Evolutionary conservation across 2,113 vertebrate species (phyloP).

Genomic region (Calonectris borealis): DNA sequence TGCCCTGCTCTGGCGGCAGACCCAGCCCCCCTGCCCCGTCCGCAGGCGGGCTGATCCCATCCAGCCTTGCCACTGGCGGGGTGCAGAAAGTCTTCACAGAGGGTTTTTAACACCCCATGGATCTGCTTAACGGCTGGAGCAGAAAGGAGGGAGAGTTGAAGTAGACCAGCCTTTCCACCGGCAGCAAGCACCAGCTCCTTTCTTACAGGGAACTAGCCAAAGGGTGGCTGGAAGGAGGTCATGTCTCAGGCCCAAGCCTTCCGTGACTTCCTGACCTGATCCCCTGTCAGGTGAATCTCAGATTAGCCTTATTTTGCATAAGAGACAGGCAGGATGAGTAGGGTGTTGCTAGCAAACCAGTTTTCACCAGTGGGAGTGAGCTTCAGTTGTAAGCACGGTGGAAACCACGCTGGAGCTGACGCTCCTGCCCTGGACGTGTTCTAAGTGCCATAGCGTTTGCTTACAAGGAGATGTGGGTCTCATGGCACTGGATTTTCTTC

Average conservation of each 20-base stretch:
- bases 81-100: background rate
- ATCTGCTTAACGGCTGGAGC: background rate
- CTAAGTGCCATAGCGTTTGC: background rate
- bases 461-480: background rate
- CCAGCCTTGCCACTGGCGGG: background rate
- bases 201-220: background rate
- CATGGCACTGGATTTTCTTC: background rate
- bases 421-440: background rate
- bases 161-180: background rate
- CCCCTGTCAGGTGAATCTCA: background rate
- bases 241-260: background rate
- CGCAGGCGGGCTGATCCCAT: background rate
- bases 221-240: background rate
- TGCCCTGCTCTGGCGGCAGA: background rate
- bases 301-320: background rate
- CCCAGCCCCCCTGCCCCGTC: background rate
- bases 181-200: background rate
- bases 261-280: constrained; percentile 14
- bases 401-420: background rate
- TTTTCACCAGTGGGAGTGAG: background rate
- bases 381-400: background rate
- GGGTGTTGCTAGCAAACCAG: constrained; percentile 25
- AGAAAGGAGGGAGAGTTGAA: background rate
- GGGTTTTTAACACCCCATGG: background rate
- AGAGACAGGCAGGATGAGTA: background rate